Percentiles rank a stretch among this genome's conserved stretches.
These are phyloP conservation scores for Sinocyclocheilus grahami DNA, from an alignment of 2,113 vertebrate species.

Conservation along the genomic window DNA sequence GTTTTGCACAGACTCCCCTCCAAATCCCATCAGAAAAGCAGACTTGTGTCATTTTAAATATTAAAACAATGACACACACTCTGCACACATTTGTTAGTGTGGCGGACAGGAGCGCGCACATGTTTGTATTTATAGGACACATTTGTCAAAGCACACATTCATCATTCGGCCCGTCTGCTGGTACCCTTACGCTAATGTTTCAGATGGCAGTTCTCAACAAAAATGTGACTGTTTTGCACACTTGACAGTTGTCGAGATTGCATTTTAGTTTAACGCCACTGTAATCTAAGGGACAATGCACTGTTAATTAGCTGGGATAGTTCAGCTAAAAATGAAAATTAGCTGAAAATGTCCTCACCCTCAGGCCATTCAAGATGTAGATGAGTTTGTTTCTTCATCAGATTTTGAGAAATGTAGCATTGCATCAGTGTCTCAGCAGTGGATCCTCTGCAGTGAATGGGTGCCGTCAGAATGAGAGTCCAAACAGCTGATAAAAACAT, in stretches of 20 bases:
- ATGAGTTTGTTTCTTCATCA: too few species aligned
- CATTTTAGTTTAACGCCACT: neutral
- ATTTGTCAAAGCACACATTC: constrained; percentile 40
- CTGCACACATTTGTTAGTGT: constrained; percentile 13
- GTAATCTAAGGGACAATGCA: neutral
- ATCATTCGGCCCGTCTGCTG: constrained; percentile 25
- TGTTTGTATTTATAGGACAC: constrained; percentile 18
- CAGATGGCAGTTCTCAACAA: neutral
- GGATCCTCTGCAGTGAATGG: too few species aligned
- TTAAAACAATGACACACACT: constrained; percentile 4
- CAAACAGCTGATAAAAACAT: too few species aligned
- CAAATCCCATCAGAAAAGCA: neutral
- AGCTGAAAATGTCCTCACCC: too few species aligned
- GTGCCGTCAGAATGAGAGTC: too few species aligned
- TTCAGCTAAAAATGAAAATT: too few species aligned
- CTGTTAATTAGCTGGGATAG: neutral
- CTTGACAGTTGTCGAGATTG: neutral
- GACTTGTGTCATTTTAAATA: neutral
- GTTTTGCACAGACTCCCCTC: neutral
- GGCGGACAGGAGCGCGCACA: constrained; percentile 30
- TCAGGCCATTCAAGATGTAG: too few species aligned
- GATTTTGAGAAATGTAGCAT: too few species aligned
- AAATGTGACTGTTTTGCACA: neutral
- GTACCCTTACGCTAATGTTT: constrained; percentile 16
- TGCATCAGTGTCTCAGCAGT: too few species aligned